These are phyloP conservation scores for Pseudorectes ferrugineus DNA, from an alignment of 2,113 vertebrate species.

Conservation along the genomic window DNA sequence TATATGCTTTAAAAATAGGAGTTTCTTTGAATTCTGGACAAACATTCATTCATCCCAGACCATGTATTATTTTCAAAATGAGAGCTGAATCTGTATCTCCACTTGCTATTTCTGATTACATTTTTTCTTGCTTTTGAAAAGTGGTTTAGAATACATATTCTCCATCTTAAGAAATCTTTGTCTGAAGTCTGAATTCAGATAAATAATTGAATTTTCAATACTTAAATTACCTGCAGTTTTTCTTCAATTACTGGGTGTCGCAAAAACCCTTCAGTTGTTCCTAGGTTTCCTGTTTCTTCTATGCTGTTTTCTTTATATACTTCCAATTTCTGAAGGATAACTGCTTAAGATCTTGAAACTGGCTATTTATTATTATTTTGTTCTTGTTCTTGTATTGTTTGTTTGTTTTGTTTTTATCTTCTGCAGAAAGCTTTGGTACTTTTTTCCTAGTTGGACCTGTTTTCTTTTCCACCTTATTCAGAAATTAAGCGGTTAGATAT, in stretches of 20 bases:
- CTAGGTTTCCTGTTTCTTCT: not conserved
- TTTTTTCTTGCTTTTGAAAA: not conserved
- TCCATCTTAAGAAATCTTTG: not conserved
- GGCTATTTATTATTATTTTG: not conserved
- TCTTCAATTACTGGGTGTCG: not conserved
- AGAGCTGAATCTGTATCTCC: not conserved
- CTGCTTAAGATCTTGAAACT: not conserved
- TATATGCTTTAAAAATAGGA: not conserved
- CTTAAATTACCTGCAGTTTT: not conserved
- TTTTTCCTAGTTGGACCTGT: not conserved
- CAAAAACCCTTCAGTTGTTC: not conserved
- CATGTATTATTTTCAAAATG: not conserved
- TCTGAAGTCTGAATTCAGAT: not conserved
- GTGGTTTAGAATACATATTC: not conserved
- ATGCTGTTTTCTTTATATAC: not conserved
- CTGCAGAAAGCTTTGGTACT: not conserved
- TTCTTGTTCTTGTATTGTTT: not conserved
- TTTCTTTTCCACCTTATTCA: not conserved
- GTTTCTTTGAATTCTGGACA: not conserved
- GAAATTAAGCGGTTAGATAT: not conserved
- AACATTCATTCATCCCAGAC: not conserved
- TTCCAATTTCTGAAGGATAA: not conserved
- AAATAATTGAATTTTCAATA: not conserved
- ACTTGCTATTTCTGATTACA: not conserved
- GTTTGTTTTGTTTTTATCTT: not conserved